These are phyloP conservation scores for Prolemur simus DNA, from an alignment of 2,113 vertebrate genomes.

Conservation along the genomic window DNA sequence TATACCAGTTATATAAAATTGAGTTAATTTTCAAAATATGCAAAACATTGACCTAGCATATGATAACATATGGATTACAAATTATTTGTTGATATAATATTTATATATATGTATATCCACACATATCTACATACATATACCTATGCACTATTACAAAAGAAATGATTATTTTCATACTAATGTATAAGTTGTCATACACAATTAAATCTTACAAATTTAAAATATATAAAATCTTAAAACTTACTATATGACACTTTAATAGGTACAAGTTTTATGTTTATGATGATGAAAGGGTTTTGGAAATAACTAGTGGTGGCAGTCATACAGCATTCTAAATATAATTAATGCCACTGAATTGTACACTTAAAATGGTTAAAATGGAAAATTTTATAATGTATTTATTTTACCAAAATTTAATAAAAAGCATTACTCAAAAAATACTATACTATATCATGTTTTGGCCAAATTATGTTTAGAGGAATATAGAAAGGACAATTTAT, in stretches of 20 bases:
- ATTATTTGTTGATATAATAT: not conserved
- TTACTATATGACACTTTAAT: not conserved
- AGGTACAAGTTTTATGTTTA: not conserved
- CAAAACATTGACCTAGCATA: not conserved
- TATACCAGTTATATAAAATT: not conserved
- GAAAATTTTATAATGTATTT: not conserved
- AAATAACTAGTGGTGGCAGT: not conserved
- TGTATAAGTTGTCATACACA: not conserved
- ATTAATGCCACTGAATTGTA: not conserved
- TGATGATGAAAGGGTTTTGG: not conserved
- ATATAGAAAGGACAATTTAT: not conserved
- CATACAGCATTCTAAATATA: not conserved
- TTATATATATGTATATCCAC: not conserved
- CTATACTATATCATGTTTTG: not conserved
- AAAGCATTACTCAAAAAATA: not conserved
- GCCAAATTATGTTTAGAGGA: not conserved
- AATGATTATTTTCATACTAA: not conserved
- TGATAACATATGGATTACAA: not conserved
- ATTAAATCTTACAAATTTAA: not conserved
- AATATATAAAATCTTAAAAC: not conserved
- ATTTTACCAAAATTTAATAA: not conserved
- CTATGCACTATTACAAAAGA: not conserved
- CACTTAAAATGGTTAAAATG: not conserved
- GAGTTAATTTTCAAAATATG: not conserved
- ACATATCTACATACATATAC: not conserved